phyloP scores from a whole-genome alignment of 2,113 vertebrate species.

The Thamnophis sirtalis region DNA sequence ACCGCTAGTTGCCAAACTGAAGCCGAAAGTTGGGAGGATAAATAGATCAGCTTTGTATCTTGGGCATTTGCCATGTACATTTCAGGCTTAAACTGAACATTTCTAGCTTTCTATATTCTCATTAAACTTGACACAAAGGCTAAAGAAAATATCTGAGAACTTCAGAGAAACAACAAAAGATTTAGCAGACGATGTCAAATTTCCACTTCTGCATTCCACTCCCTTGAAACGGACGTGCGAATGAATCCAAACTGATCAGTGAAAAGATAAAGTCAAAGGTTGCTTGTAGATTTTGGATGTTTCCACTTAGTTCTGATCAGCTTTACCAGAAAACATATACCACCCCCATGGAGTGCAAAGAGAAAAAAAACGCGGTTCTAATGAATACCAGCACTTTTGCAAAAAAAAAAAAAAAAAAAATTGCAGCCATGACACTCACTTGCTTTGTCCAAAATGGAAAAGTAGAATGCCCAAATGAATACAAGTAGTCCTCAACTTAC shows the following conservation, averaged over 20 bases:
- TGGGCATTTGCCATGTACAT: background rate
- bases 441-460: background rate
- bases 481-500: too few species aligned
- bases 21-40: background rate
- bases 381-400: background rate
- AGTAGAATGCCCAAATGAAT: background rate
- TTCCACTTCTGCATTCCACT: background rate
- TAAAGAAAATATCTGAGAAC: background rate
- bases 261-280: background rate
- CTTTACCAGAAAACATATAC: background rate
- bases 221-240: background rate
- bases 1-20: background rate
- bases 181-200: background rate
- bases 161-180: background rate
- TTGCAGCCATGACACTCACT: background rate
- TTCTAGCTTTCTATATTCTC: background rate
- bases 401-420: too few species aligned
- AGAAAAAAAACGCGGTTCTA: background rate
- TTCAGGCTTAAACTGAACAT: background rate
- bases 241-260: background rate
- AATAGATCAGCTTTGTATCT: background rate
- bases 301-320: background rate
- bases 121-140: background rate
- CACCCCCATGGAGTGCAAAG: background rate
- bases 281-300: background rate